These are phyloP conservation scores for Chondrilla cf. caribensis DNA, from an alignment of 37 sponge, comb jelly and placozoan species.

Conservation along the genomic window DNA sequence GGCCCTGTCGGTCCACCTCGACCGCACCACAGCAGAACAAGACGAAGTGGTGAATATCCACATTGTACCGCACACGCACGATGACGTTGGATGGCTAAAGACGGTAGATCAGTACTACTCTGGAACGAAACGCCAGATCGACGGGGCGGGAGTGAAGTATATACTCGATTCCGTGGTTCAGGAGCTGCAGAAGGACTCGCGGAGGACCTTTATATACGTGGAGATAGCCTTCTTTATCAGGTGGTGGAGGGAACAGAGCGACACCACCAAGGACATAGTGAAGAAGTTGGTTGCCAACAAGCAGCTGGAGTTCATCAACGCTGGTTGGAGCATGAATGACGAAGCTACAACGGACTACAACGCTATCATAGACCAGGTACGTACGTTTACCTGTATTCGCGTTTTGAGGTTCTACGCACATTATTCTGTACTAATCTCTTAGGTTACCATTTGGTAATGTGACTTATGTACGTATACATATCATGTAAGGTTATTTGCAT, in stretches of 20 bases:
- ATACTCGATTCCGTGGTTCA: constrained; percentile 80
- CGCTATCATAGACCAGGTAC: constrained; percentile 62
- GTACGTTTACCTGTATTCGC: not conserved
- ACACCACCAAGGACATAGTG: constrained; percentile 42
- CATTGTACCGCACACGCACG: constrained; percentile 95
- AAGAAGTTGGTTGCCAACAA: constrained; percentile 41
- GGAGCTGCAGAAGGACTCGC: constrained; percentile 53
- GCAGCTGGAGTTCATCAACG: constrained; percentile 57
- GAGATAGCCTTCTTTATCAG: constrained; percentile 84
- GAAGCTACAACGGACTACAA: constrained; percentile 71
- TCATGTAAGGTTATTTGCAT: too few relatives aligned
- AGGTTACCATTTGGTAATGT: too few relatives aligned
- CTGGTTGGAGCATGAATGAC: constrained; percentile 73
- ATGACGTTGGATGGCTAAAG: constrained; percentile 97
- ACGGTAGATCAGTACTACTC: constrained; percentile 96
- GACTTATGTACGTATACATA: too few relatives aligned
- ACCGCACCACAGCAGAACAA: too few relatives aligned
- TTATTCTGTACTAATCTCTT: too few relatives aligned
- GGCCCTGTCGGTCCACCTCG: too few relatives aligned
- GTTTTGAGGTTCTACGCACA: too few relatives aligned
- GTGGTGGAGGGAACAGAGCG: constrained; percentile 85
- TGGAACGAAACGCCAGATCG: constrained; percentile 53
- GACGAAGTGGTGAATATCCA: constrained; percentile 67
- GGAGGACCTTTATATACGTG: constrained; percentile 78
- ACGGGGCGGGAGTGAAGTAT: constrained; percentile 74